phyloP scores from a whole-genome alignment of 2,888 invertebrate species.

The Coleophora flavipennella region DNA sequence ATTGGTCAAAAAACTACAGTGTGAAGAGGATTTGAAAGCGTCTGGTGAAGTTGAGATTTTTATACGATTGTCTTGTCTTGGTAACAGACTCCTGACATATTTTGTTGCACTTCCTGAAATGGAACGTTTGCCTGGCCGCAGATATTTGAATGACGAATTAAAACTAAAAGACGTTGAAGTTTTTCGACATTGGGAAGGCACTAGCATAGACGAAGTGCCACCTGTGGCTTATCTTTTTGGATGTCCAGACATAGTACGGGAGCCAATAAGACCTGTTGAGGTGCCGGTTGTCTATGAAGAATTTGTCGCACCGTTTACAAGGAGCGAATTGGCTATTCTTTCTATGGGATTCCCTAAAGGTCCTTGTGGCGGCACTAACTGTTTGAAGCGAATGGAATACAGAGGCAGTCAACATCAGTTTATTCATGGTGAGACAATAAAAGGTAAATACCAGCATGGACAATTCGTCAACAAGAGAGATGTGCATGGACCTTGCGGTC shows the following conservation, averaged over 20 bases:
- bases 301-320: constrained; percentile 52
- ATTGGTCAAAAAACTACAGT: constrained; percentile 42
- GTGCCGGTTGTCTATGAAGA: constrained; percentile 46
- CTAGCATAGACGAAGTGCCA: constrained; percentile 47
- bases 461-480: constrained; percentile 61
- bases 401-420: constrained; percentile 62
- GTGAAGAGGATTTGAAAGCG: constrained; percentile 57
- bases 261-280: constrained; percentile 43
- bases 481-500: constrained; percentile 61
- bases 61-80: constrained; percentile 50
- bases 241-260: constrained; percentile 53
- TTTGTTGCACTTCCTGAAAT: constrained; percentile 59
- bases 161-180: constrained; percentile 60
- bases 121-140: constrained; percentile 59
- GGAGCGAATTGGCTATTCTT: constrained; percentile 53
- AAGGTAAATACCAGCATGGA: constrained; percentile 57
- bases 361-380: constrained; percentile 64
- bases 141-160: constrained; percentile 52
- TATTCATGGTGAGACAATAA: constrained; percentile 47
- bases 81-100: constrained; percentile 48
- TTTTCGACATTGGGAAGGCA: constrained; percentile 62
- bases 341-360: constrained; percentile 67
- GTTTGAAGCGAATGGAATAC: constrained; percentile 57
- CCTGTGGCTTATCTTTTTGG: constrained; percentile 60
- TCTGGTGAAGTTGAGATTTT: constrained; percentile 59